Evolutionary conservation across 2,888 invertebrate genomes (phyloP).

Genomic region (Trissoscelio sp.): DNA sequence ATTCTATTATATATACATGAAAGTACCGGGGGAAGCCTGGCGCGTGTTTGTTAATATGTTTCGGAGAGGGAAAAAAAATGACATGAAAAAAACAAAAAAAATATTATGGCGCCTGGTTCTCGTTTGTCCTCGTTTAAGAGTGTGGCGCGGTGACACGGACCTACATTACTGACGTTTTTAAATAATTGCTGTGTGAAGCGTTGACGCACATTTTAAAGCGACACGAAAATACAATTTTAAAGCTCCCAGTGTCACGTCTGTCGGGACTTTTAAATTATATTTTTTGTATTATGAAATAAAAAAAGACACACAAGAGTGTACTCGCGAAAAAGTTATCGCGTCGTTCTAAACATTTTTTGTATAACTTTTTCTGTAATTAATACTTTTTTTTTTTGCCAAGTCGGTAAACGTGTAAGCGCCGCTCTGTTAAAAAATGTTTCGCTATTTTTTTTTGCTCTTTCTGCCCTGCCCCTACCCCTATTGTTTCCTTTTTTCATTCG

Average conservation of each 20-base stretch:
- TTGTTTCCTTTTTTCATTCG: slow-evolving; percentile 24
- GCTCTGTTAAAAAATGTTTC: slow-evolving; percentile 16
- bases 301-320: slow-evolving; percentile 25
- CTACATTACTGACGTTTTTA: slow-evolving; percentile 45
- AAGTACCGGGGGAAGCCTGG: slow-evolving; percentile 47
- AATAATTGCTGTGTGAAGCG: slow-evolving; percentile 33
- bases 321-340: slow-evolving; percentile 2
- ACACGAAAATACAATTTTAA: slow-evolving; percentile 28
- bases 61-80: slow-evolving; percentile 39
- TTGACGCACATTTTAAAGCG: slow-evolving; percentile 53
- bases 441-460: slow-evolving; percentile 36
- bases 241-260: not conserved
- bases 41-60: slow-evolving; percentile 70
- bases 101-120: slow-evolving; percentile 61
- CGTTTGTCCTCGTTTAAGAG: slow-evolving; percentile 40
- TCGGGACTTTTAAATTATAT: slow-evolving; percentile 26
- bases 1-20: slow-evolving; percentile 50
- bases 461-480: slow-evolving; percentile 8
- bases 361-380: not conserved
- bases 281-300: slow-evolving; percentile 28
- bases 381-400: slow-evolving; percentile 6
- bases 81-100: slow-evolving; percentile 8
- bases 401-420: slow-evolving; percentile 28
- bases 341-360: slow-evolving; percentile 1
- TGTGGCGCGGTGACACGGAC: slow-evolving; percentile 19